Evolutionary conservation across 2,888 invertebrate genomes (phyloP), one percentile per base, ranked within the genome.

Genomic region (Pomacea canaliculata): DNA sequence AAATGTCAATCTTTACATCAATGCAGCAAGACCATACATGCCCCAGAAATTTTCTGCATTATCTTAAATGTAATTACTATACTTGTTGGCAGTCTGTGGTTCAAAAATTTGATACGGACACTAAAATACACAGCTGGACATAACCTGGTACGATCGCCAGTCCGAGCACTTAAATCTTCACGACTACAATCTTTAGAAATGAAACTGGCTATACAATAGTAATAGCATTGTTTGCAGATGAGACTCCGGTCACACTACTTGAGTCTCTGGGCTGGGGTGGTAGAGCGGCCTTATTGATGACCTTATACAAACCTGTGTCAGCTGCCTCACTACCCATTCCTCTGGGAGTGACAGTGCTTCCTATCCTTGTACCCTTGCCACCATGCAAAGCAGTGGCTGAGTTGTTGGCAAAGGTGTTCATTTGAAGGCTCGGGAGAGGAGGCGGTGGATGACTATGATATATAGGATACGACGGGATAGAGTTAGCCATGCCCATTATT

Each of bases 391-490:
- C 19, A 27, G 77, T 37, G 48, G 37, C n/a, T 65, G 74, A 46
- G 70, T 72, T 78, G 74, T 77, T 76, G 23, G 76, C 77, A 66
- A 73, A 82, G 16, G 81, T 79, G 71, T 78, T 79, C 71, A 76
- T 60, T 10, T 79, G 78, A 18, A 77, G 70, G 49, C 79, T 71
- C 7, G 75, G 76, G n/a, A 49, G 65, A 27, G 68, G n/a, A n/a
- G 68, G 51, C 8, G 49, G 70, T 63, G 48, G 76, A 59, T 79
- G 78, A 67, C 76, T 46, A 56, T 72, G 81, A 83, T 86, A 85
- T 80, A 86, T 81, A 80, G 87, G 86, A 48, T 85, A 85, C 27
- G 85, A 79, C 63, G 83, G 79, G 71, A 84, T 85, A 66, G 87
- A 84, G 71, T 85, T 82, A 71, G 85, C 81, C 77, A 83, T 83